These are phyloP conservation scores for Patiria pectinifera DNA, from an alignment of 53 echinoderm and acorn worm species.

Conservation along the genomic window DNA sequence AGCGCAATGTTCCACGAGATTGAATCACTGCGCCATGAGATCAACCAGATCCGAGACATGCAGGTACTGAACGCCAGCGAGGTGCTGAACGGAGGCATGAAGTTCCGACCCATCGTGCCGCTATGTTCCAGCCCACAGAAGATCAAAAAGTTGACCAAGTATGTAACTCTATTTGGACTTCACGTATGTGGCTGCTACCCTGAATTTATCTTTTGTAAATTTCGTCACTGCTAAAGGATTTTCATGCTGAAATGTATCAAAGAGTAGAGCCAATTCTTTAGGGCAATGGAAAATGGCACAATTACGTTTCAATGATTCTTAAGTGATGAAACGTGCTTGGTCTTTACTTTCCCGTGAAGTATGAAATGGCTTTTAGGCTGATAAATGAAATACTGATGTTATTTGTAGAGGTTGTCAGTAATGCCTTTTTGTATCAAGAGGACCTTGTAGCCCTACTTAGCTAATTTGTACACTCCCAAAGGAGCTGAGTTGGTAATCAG, in stretches of 20 bases:
- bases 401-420: too few relatives aligned
- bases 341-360: too few relatives aligned
- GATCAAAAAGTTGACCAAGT: conserved; percentile 95
- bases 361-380: too few relatives aligned
- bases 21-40: conserved; percentile 78
- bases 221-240: neutral
- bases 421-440: too few relatives aligned
- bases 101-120: conserved; percentile 70
- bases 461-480: neutral
- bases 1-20: conserved; percentile 81
- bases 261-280: too few relatives aligned
- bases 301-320: too few relatives aligned
- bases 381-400: too few relatives aligned
- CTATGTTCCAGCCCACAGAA: conserved; percentile 85
- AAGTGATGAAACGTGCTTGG: too few relatives aligned
- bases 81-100: conserved; percentile 33
- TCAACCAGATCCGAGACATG: conserved; percentile 79
- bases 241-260: too few relatives aligned
- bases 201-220: neutral
- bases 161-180: conserved; percentile 11
- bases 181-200: neutral
- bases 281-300: too few relatives aligned
- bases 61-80: conserved; percentile 52
- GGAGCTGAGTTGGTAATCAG: neutral
- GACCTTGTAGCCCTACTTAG: too few relatives aligned